Evolutionary conservation across 35 echinoderm and acorn worm species (phyloP).

Genomic region (Diadema setosum): DNA sequence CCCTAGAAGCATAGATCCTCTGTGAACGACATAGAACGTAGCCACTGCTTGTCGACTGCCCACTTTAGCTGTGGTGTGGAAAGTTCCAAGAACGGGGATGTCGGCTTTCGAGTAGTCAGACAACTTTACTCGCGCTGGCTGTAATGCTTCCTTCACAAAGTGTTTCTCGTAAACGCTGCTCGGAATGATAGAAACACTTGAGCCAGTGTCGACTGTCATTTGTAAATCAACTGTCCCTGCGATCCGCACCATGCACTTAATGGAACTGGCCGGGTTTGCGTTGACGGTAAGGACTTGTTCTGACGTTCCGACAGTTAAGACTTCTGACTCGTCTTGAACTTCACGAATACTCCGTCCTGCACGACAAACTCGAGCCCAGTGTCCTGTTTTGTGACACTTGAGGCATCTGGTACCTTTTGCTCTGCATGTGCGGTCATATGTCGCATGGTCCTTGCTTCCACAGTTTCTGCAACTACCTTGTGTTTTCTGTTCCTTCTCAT

Average conservation of each 20-base stretch:
- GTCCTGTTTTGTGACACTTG: conserved; percentile 38
- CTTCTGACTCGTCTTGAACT: neutral
- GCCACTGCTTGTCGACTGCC: neutral
- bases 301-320: too few relatives aligned
- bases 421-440: conserved; percentile 7
- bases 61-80: conserved; percentile 17
- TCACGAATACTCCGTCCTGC: neutral
- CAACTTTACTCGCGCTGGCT: neutral
- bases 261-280: neutral
- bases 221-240: neutral
- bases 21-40: neutral
- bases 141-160: conserved; percentile 21
- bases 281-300: neutral
- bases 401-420: neutral
- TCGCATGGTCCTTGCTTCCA: conserved; percentile 18
- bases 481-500: too few relatives aligned
- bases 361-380: conserved; percentile 40
- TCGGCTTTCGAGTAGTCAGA: conserved; percentile 20
- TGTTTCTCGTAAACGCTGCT: conserved; percentile 21
- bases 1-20: conserved; percentile 32
- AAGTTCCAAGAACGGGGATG: conserved; percentile 26
- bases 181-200: conserved; percentile 26
- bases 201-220: conserved; percentile 50
- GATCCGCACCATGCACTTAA: conserved; percentile 26
- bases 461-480: conserved; percentile 15